These are phyloP conservation scores for Acanthurus tractus DNA, from an alignment of 2,797 vertebrate species.

Conservation along the genomic window DNA sequence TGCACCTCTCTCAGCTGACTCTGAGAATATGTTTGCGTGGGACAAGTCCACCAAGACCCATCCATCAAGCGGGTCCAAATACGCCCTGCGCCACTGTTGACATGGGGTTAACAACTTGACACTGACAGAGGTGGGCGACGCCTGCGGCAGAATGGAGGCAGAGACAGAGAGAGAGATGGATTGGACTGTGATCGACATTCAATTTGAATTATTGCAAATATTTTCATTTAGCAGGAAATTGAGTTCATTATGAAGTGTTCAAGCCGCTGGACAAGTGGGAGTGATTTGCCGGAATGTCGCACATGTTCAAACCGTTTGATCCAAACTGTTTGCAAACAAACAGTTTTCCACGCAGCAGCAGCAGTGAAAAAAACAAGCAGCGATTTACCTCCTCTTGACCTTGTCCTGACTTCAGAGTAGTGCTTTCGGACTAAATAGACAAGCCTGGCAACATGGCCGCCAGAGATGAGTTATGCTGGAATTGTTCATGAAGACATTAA, in stretches of 20 bases:
- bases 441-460: slow-evolving; percentile 59
- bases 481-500: slow-evolving; percentile 70
- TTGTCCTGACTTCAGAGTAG: slow-evolving; percentile 45
- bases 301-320: slow-evolving; percentile 31
- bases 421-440: slow-evolving; percentile 49
- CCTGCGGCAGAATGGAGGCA: slow-evolving; percentile 62
- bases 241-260: slow-evolving; percentile 58
- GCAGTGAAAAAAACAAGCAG: slow-evolving; percentile 54
- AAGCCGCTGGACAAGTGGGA: slow-evolving; percentile 36
- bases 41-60: slow-evolving; percentile 88
- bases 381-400: slow-evolving; percentile 32
- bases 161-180: slow-evolving; percentile 75
- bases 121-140: slow-evolving; percentile 84
- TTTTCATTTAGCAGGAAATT: slow-evolving; percentile 79
- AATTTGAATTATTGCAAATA: slow-evolving; percentile 84
- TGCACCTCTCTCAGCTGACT: slow-evolving; percentile 83
- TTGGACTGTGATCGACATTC: slow-evolving; percentile 80
- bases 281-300: slow-evolving; percentile 30
- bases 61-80: slow-evolving; percentile 87
- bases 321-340: slow-evolving; percentile 38
- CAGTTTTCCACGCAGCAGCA: slow-evolving; percentile 10
- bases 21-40: slow-evolving; percentile 86
- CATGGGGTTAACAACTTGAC: slow-evolving; percentile 91
- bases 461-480: slow-evolving; percentile 69
- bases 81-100: slow-evolving; percentile 85